Evolutionary conservation across 2,113 vertebrate species (phyloP).

Genomic region (Phylloscopus trochiloides): DNA sequence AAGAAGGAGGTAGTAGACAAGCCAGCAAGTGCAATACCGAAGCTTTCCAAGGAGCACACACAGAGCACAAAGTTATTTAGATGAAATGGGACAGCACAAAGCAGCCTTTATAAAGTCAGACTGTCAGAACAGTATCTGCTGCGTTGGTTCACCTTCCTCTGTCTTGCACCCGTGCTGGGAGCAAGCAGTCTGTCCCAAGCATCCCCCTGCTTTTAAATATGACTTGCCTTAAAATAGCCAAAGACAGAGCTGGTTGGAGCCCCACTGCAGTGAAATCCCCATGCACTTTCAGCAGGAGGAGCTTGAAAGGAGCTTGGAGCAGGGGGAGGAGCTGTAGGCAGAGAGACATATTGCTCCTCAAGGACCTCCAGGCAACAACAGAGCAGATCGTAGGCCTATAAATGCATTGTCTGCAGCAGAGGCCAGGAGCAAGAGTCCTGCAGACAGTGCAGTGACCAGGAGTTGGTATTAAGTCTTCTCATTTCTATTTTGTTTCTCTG

Average conservation of each 20-base stretch:
- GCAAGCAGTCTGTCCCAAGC: not conserved
- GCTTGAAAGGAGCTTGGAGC: not conserved
- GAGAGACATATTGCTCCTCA: not conserved
- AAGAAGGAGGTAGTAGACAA: not conserved
- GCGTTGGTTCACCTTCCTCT: rapidly evolving
- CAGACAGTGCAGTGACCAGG: not conserved
- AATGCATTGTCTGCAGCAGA: not conserved
- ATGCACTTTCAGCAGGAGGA: not conserved
- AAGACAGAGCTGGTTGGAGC: not conserved
- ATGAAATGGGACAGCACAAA: not conserved
- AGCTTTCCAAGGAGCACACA: not conserved
- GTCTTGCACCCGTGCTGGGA: rapidly evolving
- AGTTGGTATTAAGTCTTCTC: not conserved
- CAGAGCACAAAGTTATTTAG: not conserved
- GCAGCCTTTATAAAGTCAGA: not conserved
- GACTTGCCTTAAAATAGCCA: not conserved
- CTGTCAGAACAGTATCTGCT: not conserved
- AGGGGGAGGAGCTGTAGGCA: not conserved
- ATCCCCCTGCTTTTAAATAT: not conserved
- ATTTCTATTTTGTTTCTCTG: not conserved
- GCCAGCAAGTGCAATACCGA: not conserved
- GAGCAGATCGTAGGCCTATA: not conserved
- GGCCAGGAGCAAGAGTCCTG: not conserved
- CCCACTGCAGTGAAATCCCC: not conserved
- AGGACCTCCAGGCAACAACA: not conserved